Evolutionary conservation across 1,140 invertebrate species (phyloP), one percentile per base, ranked within the genome.

Genomic region (Amphibalanus amphitrite): DNA sequence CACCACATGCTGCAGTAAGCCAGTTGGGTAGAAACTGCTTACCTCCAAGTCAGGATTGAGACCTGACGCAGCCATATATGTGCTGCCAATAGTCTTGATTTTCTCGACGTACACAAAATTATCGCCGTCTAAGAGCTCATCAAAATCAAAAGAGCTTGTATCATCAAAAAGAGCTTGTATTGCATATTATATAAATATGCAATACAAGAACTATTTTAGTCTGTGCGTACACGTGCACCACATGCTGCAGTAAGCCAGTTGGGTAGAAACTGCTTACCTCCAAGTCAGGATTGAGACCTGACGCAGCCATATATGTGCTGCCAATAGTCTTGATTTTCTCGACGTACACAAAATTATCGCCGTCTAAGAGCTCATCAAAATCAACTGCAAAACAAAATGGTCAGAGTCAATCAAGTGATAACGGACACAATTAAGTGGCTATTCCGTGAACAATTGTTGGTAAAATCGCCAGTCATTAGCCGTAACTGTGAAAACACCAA

Each of bases 311-410:
- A 76, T 98, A 99, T 15, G 93, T 97, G 40, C 83, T 84, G 38
- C 93, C 93, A 38, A 98, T 94, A 0, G 96, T 99, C 82, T 99
- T 99, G 68, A 99, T 97, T 84, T 99, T 99, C 81, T 99, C 97
- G 72, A 99, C 92, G 70, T 88, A 89, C 26, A 87, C 86, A 79
- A 97, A 99, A 25, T 90, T 85, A 29, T 89, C 86, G 77, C 97
- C 92, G 77, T 93, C 91, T 70, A 97, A 80, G 17, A 97, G 81
- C 81, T 95, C 90, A 80, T 97, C 94, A 82, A 96, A 94, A 82
- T 94, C 92, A 77, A 88, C 90, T 89, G 79, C 6, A 81, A 69
- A 77, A 6, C 33, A 38, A 15, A n/a, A n/a, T n/a, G n/a, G n/a
- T n/a, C n/a, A n/a, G n/a, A n/a, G n/a, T n/a, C n/a, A n/a, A n/a